Conservation (phyloP, 2,797 vertebrate genomes). For the Acanthis flammea region DNA sequence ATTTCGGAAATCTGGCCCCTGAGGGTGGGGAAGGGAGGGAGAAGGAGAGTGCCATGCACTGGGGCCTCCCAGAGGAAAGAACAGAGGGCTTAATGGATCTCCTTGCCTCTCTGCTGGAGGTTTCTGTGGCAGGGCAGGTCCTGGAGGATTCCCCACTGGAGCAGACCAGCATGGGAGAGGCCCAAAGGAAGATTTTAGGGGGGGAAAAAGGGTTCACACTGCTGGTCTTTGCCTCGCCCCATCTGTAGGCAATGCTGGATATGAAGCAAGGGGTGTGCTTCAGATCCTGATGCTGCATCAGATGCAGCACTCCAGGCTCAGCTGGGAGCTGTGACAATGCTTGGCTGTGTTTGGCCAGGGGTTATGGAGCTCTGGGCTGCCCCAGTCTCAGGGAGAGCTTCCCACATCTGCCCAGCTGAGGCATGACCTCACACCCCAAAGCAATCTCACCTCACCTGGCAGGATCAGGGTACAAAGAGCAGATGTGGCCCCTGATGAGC, state of each 20-base stretch:
- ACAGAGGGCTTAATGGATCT: background rate
- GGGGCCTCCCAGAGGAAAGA: background rate
- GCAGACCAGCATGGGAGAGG: background rate
- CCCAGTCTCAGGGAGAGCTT: background rate
- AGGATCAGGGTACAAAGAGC: background rate
- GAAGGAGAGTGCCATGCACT: background rate
- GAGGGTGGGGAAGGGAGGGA: accelerated
- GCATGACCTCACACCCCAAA: background rate
- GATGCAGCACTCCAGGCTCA: background rate
- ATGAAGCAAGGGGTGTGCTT: background rate
- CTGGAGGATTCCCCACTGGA: background rate
- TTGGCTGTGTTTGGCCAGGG: background rate
- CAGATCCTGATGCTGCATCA: background rate
- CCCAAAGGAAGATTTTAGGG: background rate
- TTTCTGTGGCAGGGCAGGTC: background rate
- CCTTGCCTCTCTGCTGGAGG: background rate
- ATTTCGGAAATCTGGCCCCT: background rate
- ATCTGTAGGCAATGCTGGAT: background rate
- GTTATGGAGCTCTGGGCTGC: background rate
- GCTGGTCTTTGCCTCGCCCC: background rate
- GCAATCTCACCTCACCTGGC: background rate
- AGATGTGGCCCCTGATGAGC: background rate
- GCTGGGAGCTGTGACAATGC: background rate
- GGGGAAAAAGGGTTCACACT: accelerated
- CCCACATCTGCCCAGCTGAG: background rate